Evolutionary conservation across 2,797 vertebrate genomes (phyloP).

Genomic region (Bovichtus variegatus): DNA sequence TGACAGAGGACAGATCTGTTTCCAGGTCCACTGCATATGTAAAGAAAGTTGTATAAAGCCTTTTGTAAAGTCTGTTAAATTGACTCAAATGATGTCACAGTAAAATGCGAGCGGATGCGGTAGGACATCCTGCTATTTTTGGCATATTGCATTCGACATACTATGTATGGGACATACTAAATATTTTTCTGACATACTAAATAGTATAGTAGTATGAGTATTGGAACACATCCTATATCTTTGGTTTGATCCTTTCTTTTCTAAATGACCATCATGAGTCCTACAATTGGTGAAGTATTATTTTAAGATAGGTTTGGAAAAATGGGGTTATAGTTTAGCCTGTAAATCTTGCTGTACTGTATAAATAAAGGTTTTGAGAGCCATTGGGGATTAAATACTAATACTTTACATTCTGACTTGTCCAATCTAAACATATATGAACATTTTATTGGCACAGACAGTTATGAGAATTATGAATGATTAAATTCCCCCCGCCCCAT

Average conservation of each 20-base stretch:
- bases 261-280: neutral
- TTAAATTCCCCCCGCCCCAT: neutral
- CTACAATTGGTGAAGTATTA: neutral
- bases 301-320: neutral
- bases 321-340: neutral
- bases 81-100: no score
- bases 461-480: neutral
- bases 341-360: neutral
- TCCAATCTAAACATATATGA: slow-evolving; percentile 9
- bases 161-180: no score
- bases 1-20: neutral
- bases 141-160: no score
- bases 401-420: neutral
- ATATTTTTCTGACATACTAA: no score
- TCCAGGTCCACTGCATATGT: neutral
- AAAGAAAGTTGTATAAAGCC: neutral
- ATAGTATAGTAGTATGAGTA: no score
- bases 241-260: neutral
- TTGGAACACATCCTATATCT: neutral
- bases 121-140: no score
- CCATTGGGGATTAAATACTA: no score
- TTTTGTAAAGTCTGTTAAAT: neutral
- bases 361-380: neutral
- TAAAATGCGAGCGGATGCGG: no score
- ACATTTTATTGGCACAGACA: neutral